Conservation (phyloP, 2,113 vertebrate species). For the Actinemys pallida region DNA sequence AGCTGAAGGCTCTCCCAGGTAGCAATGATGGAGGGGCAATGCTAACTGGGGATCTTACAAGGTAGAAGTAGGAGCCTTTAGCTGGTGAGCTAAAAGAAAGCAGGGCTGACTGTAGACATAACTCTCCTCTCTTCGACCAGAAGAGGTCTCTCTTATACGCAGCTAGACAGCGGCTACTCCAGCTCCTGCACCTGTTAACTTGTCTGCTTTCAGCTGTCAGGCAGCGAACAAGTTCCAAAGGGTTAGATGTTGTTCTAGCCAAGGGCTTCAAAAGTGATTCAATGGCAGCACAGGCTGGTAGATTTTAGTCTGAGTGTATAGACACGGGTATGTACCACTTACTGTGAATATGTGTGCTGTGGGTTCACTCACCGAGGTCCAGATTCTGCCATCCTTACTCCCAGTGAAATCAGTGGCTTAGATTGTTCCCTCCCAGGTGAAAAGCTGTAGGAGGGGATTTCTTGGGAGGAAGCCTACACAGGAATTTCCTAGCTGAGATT, state of each 20-base stretch:
- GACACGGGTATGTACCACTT: neutral
- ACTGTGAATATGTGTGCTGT: neutral
- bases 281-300: neutral
- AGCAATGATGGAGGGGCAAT: neutral
- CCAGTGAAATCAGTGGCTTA: neutral
- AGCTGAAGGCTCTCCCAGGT: neutral
- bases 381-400: neutral
- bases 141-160: conserved; percentile 75
- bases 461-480: neutral
- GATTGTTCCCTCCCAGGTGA: neutral
- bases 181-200: conserved; percentile 67
- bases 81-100: neutral
- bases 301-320: neutral
- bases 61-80: neutral
- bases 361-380: neutral
- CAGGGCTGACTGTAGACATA: neutral
- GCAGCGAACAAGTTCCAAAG: too few species aligned
- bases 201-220: neutral
- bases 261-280: neutral
- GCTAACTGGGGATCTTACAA: neutral
- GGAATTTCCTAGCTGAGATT: neutral
- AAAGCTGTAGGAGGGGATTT: neutral
- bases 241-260: neutral
- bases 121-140: conserved; percentile 49
- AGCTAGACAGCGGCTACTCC: neutral